These are phyloP conservation scores for Thecophora atra DNA, from an alignment of 2,888 invertebrate genomes.

Conservation along the genomic window DNA sequence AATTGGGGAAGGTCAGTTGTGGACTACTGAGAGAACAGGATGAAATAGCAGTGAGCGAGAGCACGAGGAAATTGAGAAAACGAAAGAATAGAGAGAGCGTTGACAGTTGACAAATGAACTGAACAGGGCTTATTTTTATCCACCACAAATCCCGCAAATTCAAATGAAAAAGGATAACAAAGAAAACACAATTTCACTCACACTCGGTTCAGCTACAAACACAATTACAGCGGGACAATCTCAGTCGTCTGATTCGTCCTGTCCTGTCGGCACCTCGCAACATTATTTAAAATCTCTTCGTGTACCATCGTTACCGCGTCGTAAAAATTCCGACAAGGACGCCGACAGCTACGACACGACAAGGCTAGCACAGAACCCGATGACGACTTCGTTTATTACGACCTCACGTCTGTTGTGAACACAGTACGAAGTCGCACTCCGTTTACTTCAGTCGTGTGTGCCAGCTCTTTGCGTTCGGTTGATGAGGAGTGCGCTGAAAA, in stretches of 20 bases:
- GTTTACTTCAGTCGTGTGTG: slow-evolving; percentile 52
- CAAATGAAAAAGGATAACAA: slow-evolving; percentile 19
- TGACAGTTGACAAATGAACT: neutral
- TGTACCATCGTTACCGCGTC: slow-evolving; percentile 39
- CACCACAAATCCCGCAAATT: slow-evolving; percentile 21
- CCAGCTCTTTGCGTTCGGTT: slow-evolving; percentile 55
- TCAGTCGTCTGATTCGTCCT: slow-evolving; percentile 64
- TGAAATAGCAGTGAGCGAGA: neutral
- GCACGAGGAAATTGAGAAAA: neutral
- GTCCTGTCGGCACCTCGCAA: slow-evolving; percentile 45
- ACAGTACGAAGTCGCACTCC: slow-evolving; percentile 16
- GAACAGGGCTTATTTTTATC: slow-evolving; percentile 29
- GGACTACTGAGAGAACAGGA: too few species aligned
- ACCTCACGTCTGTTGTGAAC: neutral
- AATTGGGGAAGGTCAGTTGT: neutral
- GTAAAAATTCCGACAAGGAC: slow-evolving; percentile 20
- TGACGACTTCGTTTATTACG: slow-evolving; percentile 15
- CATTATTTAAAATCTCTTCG: slow-evolving; percentile 24
- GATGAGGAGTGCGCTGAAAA: slow-evolving; percentile 22
- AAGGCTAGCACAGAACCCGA: neutral
- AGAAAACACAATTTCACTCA: slow-evolving; percentile 28
- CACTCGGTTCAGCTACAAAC: slow-evolving; percentile 33
- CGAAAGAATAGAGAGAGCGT: slow-evolving; percentile 2
- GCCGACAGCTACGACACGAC: slow-evolving; percentile 14
- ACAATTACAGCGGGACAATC: slow-evolving; percentile 51